Percentiles rank a stretch among this genome's conserved stretches.
phyloP scores from a whole-genome alignment of 92 coral and sea anemone genomes.

The Porites evermanni region DNA sequence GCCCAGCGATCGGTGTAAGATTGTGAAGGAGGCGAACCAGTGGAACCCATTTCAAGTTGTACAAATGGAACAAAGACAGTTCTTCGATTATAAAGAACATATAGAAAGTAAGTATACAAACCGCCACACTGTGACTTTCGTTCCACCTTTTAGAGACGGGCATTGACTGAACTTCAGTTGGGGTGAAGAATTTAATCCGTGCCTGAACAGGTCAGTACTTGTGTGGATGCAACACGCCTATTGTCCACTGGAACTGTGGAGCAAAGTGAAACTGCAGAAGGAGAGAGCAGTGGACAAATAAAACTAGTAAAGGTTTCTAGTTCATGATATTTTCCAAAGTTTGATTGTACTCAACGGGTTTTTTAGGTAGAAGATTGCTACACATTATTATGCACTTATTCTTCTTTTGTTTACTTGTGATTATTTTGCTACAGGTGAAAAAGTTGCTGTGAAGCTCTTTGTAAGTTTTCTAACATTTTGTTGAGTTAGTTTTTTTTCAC shows the following conservation, averaged over 20 bases:
- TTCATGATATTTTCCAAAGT: too few species aligned
- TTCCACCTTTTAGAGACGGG: background rate
- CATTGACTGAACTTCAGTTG: conserved; percentile 63
- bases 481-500: too few species aligned
- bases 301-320: too few species aligned
- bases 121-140: too few species aligned
- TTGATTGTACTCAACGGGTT: too few species aligned
- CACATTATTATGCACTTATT: too few species aligned
- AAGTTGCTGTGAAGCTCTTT: too few species aligned
- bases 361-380: too few species aligned
- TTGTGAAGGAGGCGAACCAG: conserved; percentile 27
- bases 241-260: background rate
- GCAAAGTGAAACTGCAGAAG: conserved; percentile 29
- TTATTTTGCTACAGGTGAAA: too few species aligned
- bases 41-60: conserved; percentile 36
- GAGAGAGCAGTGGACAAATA: conserved; percentile 5
- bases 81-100: too few species aligned
- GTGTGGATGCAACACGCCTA: conserved; percentile 29
- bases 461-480: too few species aligned
- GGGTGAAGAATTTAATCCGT: conserved; percentile 43
- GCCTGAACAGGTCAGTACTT: background rate
- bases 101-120: background rate
- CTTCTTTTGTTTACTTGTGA: too few species aligned
- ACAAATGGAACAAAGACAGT: background rate
- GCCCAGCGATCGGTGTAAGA: conserved; percentile 29